These are phyloP conservation scores for Perognathus longimembris DNA, from an alignment of 2,113 vertebrate species.

Conservation along the genomic window DNA sequence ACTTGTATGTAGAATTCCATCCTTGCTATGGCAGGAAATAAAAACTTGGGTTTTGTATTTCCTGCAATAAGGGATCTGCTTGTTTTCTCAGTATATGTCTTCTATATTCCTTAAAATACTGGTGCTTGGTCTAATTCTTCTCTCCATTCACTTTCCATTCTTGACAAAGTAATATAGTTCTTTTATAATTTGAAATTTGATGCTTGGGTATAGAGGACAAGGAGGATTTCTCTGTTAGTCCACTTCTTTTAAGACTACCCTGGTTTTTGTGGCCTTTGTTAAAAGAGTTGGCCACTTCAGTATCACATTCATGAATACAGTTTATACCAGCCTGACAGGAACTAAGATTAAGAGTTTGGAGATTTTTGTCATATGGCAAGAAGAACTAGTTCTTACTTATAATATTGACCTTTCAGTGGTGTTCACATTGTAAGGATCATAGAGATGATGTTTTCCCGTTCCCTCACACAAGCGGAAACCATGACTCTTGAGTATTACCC, in stretches of 20 bases:
- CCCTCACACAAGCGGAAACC: not conserved
- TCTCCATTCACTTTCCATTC: not conserved
- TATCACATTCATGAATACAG: not conserved
- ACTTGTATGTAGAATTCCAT: not conserved
- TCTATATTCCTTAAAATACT: not conserved
- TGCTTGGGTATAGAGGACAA: not conserved
- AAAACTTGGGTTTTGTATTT: conserved; percentile 19
- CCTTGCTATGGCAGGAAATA: not conserved
- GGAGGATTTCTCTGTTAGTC: conserved; percentile 24
- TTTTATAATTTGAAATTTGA: not conserved
- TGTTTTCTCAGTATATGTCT: not conserved
- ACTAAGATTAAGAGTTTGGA: not conserved
- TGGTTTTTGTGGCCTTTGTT: conserved; percentile 12
- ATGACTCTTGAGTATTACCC: conserved; percentile 14
- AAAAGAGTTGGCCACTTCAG: not conserved
- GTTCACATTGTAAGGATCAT: not conserved
- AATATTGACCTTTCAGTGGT: not conserved
- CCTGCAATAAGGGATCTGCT: not conserved
- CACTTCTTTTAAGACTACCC: not conserved
- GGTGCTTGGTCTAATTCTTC: not conserved
- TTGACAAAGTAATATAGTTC: not conserved
- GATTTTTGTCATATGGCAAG: not conserved
- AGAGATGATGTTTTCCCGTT: conserved; percentile 11
- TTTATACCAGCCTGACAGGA: not conserved
- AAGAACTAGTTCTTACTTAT: not conserved